These are phyloP conservation scores for Cylloceria caligata DNA, from an alignment of 2,888 invertebrate genomes.

Conservation along the genomic window DNA sequence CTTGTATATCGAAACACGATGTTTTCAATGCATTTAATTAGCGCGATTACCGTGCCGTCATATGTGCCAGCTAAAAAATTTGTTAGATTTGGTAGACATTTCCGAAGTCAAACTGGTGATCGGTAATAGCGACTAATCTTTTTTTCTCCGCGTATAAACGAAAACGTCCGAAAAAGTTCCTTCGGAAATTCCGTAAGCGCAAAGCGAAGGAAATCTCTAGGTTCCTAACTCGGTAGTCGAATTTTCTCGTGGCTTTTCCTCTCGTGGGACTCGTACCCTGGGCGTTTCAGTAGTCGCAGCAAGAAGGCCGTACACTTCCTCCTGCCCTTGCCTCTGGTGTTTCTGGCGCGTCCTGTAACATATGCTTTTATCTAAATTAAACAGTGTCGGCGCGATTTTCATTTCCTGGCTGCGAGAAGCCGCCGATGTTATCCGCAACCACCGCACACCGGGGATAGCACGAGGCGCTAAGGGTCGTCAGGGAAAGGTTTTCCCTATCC, in stretches of 20 bases:
- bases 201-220: neutral
- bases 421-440: conserved; percentile 84
- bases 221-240: neutral
- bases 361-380: conserved; percentile 87
- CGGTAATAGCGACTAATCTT: too few relatives aligned
- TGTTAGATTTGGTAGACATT: too few relatives aligned
- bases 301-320: conserved; percentile 27
- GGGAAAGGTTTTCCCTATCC: conserved; percentile 78
- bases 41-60: too few relatives aligned
- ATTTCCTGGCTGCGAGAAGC: conserved; percentile 85
- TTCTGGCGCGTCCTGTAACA: conserved; percentile 81
- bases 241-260: conserved; percentile 62
- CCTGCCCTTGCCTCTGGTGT: conserved; percentile 27
- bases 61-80: too few relatives aligned
- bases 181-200: neutral
- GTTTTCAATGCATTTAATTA: too few relatives aligned
- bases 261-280: conserved; percentile 59
- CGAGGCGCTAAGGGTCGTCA: conserved; percentile 78
- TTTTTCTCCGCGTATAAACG: too few relatives aligned
- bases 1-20: too few relatives aligned
- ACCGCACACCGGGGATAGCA: conserved; percentile 71
- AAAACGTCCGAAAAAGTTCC: neutral
- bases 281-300: conserved; percentile 17
- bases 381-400: conserved; percentile 86
- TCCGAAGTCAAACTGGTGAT: too few relatives aligned